Evolutionary conservation across 2,113 vertebrate species (phyloP), one percentile per base, ranked within the genome.

Genomic region (Scolopax mira): DNA sequence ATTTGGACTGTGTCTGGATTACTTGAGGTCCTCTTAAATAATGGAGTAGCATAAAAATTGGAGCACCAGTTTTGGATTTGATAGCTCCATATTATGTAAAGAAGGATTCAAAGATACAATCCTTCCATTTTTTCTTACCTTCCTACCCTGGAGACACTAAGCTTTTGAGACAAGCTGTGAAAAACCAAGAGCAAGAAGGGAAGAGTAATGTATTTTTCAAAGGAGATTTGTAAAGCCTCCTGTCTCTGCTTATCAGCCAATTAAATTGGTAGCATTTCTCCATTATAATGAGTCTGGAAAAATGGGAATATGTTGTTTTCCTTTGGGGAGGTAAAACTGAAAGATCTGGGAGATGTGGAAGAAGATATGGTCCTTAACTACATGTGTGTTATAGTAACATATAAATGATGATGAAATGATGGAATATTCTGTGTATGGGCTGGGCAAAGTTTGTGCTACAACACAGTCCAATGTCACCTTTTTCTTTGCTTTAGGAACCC

Each of bases 401-500:
- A 6, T 33, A 69, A 72, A 37, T 31, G 4, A 64, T 75, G 6
- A 87, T 5, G 30, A 69, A 72, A 37, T 31, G 4, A 64, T 75
- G 6, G 84, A 86, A 4, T 62, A 21, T 39, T 82, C 31, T 48
- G 3, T 93, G 28, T 41, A 14, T 1, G 2, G 46, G 13, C 10
- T 86, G 60, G 51, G 46, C 28, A 11, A 64, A 30, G 15, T 80
- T 49, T 74, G 19, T 93, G 11, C 54, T 87, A n/a, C 13, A 55
- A 9, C 57, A 66, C 37, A 58, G 37, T 54, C 27, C 41, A 79
- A 65, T 64, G 11, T 81, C 54, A 55, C 65, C 22, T 83, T 94
- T 91, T 78, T 84, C 46, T 97, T 57, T 96, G 48, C 81, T 96
- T 35, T 97, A 99, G 99, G 99, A 97, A 99, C 98, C 46, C 99